These are phyloP conservation scores for Xestia sexstrigata DNA, from an alignment of 2,888 invertebrate species.

Conservation along the genomic window DNA sequence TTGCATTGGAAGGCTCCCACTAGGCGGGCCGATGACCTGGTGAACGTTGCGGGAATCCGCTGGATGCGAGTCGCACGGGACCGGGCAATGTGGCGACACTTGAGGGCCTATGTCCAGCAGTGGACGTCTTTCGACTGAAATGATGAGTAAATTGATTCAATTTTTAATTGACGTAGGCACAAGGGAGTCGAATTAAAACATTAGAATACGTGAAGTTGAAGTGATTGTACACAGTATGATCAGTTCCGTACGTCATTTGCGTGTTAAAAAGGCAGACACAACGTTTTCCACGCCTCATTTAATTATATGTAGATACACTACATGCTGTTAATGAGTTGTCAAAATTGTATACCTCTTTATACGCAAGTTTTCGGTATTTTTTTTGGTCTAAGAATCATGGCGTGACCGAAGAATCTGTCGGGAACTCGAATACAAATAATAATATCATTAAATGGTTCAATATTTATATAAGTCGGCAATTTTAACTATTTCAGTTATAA, in stretches of 20 bases:
- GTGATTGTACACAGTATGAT: conserved; percentile 58
- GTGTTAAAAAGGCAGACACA: conserved; percentile 65
- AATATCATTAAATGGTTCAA: conserved; percentile 5
- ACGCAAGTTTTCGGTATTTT: conserved; percentile 49
- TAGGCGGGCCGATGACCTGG: too few relatives aligned
- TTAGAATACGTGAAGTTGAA: conserved; percentile 51
- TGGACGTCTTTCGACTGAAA: too few relatives aligned
- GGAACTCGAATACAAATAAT: conserved; percentile 40
- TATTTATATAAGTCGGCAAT: background rate
- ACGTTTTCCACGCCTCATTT: conserved; percentile 64
- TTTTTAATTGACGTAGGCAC: conserved; percentile 11
- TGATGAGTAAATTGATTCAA: background rate
- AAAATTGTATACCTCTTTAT: conserved; percentile 65
- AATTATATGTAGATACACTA: conserved; percentile 64
- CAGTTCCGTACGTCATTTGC: conserved; percentile 64
- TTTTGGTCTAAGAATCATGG: conserved; percentile 51
- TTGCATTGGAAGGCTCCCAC: too few relatives aligned
- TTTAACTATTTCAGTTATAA: conserved; percentile 17
- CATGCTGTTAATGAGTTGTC: conserved; percentile 63
- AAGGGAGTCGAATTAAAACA: conserved; percentile 41
- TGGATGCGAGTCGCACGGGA: too few relatives aligned
- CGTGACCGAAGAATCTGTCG: conserved; percentile 48
- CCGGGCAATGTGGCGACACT: too few relatives aligned
- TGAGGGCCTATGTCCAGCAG: too few relatives aligned
- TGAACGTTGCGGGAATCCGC: too few relatives aligned